Conservation (phyloP, 2,888 invertebrate genomes). For the Stenodema calcarata region DNA sequence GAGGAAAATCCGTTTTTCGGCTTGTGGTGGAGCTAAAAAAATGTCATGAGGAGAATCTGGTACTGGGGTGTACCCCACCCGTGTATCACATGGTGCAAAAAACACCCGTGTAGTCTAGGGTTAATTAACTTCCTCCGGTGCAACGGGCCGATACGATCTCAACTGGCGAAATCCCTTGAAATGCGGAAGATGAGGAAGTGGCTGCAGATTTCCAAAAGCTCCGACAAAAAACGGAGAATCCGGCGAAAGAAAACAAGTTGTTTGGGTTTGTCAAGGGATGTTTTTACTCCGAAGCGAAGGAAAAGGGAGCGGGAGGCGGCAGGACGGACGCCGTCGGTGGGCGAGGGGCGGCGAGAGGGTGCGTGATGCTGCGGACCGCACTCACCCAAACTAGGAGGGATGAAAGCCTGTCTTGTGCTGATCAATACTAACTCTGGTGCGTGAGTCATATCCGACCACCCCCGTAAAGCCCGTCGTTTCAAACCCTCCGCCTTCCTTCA, state of each 20-base stretch:
- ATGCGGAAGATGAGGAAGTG: no score
- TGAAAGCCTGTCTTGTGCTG: slow-evolving; percentile 50
- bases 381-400: slow-evolving; percentile 46
- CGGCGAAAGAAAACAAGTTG: not conserved
- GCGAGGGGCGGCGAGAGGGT: not conserved
- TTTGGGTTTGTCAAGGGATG: not conserved
- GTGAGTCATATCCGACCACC: slow-evolving; percentile 53
- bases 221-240: no score
- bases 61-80: no score
- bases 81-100: no score
- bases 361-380: slow-evolving; percentile 48
- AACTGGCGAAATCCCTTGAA: no score
- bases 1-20: no score
- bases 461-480: not conserved
- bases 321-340: not conserved
- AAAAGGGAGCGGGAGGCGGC: not conserved
- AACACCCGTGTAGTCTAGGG: no score
- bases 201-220: no score
- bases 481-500: not conserved
- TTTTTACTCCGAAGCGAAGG: not conserved
- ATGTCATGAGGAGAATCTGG: no score
- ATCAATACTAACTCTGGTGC: slow-evolving; percentile 53
- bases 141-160: no score
- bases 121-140: no score
- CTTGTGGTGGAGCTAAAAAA: no score